Conservation (phyloP, 2,888 invertebrate genomes). For the Aethes cnicana region DNA sequence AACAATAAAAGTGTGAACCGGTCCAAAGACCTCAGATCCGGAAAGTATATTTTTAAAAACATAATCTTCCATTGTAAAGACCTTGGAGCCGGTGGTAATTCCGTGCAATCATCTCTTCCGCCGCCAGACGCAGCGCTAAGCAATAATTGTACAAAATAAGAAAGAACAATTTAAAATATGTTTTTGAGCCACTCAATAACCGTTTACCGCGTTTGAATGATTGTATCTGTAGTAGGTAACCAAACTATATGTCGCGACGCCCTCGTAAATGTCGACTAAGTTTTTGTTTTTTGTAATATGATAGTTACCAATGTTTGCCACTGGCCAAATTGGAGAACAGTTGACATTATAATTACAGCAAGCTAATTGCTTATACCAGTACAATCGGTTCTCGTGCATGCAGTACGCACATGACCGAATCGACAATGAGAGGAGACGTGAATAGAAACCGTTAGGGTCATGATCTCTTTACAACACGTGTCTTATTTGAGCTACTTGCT, state of each 20-base stretch:
- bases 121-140: conserved; percentile 1
- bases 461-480: conserved; percentile 58
- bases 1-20: too few species aligned
- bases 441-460: conserved; percentile 61
- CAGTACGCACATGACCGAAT: conserved; percentile 44
- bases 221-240: too few species aligned
- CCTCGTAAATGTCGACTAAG: conserved; percentile 38
- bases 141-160: conserved; percentile 4
- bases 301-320: not conserved
- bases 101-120: not conserved
- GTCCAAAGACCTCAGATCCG: too few species aligned
- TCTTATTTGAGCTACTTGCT: conserved; percentile 39
- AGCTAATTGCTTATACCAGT: conserved; percentile 51
- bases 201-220: too few species aligned
- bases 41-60: too few species aligned
- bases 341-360: conserved; percentile 38
- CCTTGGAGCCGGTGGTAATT: not conserved
- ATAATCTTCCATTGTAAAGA: not conserved
- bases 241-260: too few species aligned
- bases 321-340: conserved; percentile 34
- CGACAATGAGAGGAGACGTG: conserved; percentile 30
- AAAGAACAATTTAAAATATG: not conserved
- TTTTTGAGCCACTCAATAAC: too few species aligned
- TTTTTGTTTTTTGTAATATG: conserved; percentile 38
- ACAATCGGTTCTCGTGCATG: conserved; percentile 53